Base-by-base conservation (phyloP, 2,797 vertebrate species). In the Harpagifer antarcticus region DNA sequence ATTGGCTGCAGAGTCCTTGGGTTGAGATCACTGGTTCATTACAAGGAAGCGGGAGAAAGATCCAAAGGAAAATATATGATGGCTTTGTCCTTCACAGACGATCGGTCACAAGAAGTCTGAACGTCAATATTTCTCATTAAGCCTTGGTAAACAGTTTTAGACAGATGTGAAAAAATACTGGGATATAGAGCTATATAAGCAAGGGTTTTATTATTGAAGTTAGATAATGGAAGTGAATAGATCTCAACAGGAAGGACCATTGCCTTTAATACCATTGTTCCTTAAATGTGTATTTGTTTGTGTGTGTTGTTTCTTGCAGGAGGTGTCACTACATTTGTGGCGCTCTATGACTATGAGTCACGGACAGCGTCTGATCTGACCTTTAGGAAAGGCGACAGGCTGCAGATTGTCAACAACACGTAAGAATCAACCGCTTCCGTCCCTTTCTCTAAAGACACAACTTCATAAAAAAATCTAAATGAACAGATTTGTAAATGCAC, bases 391-490 rank as follows among this genome's bases (percentile, higher is more conserved):
- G 97, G 96, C 60, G 97, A 99, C 86, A 93, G 95, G 79, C 95
- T 99, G 78, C 98, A 99, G 86, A 99, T 99, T 9, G 96, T 99
- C 94, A 99, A 99, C 94, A 99, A 99, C 95, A 99, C 98, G 98
- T 99, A 96, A 98, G 98, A 94, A 71, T 61, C 75, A 37, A 27
- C 52, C 19, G 45, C 54, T 33, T 59, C 43, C 68, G 42, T n/a
- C 31, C 42, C 16, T 70, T 23, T 65, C 56, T 54, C 47, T 37
- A 9, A 37, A 7, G 33, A 7, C 33, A 37, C 8, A 37, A 37
- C 33, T 37, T 37, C 33, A 37, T 37, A 9, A 37, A 37, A 37
- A 37, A 37, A 37, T 66, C 16, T 33, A 56, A 71, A 65, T 27
- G 13, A 85, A 53, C 67, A 71, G 59, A 88, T 84, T 74, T 74